Evolutionary conservation across 1,140 invertebrate genomes (phyloP).

Genomic region (Megathymus violae): DNA sequence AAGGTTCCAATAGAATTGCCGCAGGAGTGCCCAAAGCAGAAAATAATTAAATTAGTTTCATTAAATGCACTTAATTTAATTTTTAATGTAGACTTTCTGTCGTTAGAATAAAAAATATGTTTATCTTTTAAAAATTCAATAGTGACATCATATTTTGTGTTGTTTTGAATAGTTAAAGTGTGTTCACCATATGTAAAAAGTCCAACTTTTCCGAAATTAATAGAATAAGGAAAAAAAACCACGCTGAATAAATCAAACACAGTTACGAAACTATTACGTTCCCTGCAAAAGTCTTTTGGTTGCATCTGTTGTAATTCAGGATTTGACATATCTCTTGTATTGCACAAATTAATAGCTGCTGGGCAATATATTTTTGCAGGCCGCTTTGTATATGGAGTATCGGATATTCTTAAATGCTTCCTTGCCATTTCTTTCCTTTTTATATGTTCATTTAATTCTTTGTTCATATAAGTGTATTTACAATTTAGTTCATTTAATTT

Average conservation of each 20-base stretch:
- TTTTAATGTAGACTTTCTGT: slow-evolving; percentile 45
- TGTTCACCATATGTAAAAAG: slow-evolving; percentile 59
- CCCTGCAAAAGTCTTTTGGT: slow-evolving; percentile 53
- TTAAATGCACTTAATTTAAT: slow-evolving; percentile 52
- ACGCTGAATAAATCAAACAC: slow-evolving; percentile 62
- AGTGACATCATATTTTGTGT: slow-evolving; percentile 57
- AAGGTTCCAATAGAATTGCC: slow-evolving; percentile 55
- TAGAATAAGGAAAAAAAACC: slow-evolving; percentile 49
- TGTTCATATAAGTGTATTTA: slow-evolving; percentile 58
- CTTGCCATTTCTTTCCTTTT: slow-evolving; percentile 45
- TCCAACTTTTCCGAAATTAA: slow-evolving; percentile 68
- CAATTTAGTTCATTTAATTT: slow-evolving; percentile 55
- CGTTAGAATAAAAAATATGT: slow-evolving; percentile 54
- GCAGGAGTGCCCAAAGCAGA: slow-evolving; percentile 55
- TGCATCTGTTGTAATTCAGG: slow-evolving; percentile 13
- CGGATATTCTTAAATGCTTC: slow-evolving; percentile 49
- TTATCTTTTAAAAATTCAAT: slow-evolving; percentile 57
- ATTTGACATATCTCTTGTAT: slow-evolving; percentile 25
- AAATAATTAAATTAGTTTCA: slow-evolving; percentile 51
- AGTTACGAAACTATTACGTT: slow-evolving; percentile 34
- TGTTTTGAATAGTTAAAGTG: slow-evolving; percentile 60
- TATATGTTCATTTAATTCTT: slow-evolving; percentile 49
- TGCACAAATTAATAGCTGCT: slow-evolving; percentile 47
- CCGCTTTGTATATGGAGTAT: slow-evolving; percentile 42
- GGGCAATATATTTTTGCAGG: slow-evolving; percentile 46